Percentiles rank a stretch among this genome's conserved stretches.
phyloP scores from a whole-genome alignment of 2,888 invertebrate species.

The Eilema griseolum region DNA sequence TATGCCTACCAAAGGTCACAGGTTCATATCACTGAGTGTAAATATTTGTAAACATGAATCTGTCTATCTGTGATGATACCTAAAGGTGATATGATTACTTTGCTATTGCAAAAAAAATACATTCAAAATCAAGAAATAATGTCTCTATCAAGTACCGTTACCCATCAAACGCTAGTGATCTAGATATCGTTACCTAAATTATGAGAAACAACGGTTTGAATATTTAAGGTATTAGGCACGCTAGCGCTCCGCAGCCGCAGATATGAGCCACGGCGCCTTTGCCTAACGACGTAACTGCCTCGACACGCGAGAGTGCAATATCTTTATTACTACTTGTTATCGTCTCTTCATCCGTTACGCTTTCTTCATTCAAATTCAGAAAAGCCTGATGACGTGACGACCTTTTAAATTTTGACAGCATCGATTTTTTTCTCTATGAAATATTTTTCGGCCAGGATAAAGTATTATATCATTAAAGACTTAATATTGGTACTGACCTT shows the following conservation, averaged over 20 bases:
- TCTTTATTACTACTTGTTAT: slow-evolving; percentile 1
- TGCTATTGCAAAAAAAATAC: not conserved
- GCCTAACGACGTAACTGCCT: slow-evolving; percentile 1
- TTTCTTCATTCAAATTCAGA: slow-evolving; percentile 2
- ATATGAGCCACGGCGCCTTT: not conserved
- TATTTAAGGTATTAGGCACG: slow-evolving; percentile 2
- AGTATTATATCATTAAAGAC: no score
- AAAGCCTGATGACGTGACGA: not conserved
- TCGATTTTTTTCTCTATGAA: not conserved
- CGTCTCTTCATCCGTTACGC: not conserved
- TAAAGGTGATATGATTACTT: no score
- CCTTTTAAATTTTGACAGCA: not conserved
- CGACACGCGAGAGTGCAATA: slow-evolving; percentile 4
- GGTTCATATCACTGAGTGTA: no score
- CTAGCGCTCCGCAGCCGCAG: not conserved
- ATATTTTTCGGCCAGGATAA: no score
- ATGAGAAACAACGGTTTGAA: not conserved
- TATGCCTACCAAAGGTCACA: no score
- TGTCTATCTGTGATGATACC: no score
- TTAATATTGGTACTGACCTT: no score
- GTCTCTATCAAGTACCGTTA: not conserved
- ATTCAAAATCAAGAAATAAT: not conserved
- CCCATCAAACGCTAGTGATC: not conserved
- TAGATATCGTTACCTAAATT: slow-evolving; percentile 6
- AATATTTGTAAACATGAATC: no score